Conservation (phyloP, 2,113 vertebrate genomes). For the Eulemur macaco region DNA sequence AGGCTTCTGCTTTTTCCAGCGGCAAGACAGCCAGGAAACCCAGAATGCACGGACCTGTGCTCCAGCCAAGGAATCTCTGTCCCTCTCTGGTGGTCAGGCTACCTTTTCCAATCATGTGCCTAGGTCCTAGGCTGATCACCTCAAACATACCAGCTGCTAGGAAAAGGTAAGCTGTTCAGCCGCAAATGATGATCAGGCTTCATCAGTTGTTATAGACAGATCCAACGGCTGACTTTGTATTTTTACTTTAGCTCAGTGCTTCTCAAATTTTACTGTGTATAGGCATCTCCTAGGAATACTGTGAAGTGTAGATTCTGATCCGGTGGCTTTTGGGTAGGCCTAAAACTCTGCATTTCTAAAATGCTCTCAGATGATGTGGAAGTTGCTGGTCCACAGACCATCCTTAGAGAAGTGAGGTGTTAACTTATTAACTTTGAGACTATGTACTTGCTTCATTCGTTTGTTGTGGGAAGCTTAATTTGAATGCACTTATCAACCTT, state of each 20-base stretch:
- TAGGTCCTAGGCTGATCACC: neutral
- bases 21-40: neutral
- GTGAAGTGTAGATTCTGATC: neutral
- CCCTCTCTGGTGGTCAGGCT: neutral
- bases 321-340: neutral
- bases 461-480: slow-evolving; percentile 22
- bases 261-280: neutral
- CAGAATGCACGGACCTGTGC: neutral
- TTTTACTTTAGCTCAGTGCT: neutral
- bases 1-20: neutral
- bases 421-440: neutral
- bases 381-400: neutral
- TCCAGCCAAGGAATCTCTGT: neutral
- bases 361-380: neutral
- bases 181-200: neutral
- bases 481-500: neutral
- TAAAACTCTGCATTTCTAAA: neutral
- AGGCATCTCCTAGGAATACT: neutral
- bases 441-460: neutral
- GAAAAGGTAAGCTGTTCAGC: neutral
- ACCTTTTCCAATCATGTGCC: neutral
- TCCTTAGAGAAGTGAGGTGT: neutral
- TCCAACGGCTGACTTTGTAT: neutral
- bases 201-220: neutral
- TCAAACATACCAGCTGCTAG: neutral